A percentile compares a stretch with the other conserved stretches of the same genome.
phyloP scores from a whole-genome alignment of 92 coral and sea anemone species.

The Galaxea fascicularis region DNA sequence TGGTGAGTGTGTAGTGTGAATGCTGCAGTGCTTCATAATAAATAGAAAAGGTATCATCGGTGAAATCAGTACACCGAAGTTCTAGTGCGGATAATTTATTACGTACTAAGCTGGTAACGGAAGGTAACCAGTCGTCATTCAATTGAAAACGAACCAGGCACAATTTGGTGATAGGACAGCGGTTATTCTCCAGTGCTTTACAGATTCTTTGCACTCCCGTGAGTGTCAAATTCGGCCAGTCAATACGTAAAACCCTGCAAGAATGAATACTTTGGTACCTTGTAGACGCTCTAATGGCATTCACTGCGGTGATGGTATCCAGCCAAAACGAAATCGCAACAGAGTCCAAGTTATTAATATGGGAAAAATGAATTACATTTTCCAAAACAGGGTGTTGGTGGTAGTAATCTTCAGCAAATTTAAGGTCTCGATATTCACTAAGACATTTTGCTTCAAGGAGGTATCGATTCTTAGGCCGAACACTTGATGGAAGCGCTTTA shows the following conservation, averaged over 20 bases:
- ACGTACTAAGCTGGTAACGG: background rate
- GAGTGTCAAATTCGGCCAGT: slow-evolving; percentile 9
- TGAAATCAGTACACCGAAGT: too few species aligned
- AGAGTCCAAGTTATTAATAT: slow-evolving; percentile 46
- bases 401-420: slow-evolving; percentile 14
- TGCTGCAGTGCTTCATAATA: background rate
- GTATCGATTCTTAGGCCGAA: background rate
- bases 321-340: slow-evolving; percentile 33
- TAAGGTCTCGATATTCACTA: slow-evolving; percentile 30
- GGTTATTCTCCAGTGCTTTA: slow-evolving; percentile 27
- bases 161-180: slow-evolving; percentile 21
- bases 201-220: slow-evolving; percentile 39
- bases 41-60: background rate
- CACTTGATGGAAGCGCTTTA: slow-evolving; percentile 17
- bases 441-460: slow-evolving; percentile 46
- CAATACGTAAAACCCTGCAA: background rate
- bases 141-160: background rate
- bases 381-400: too few species aligned
- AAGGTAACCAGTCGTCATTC: background rate
- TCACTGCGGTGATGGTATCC: slow-evolving; percentile 28
- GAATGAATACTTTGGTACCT: background rate
- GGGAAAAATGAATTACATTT: too few species aligned
- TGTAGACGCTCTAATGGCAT: background rate
- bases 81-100: background rate
- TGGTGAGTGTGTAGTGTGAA: background rate